Conservation (phyloP, 2,113 vertebrate genomes). For the Rhodinocichla rosea region DNA sequence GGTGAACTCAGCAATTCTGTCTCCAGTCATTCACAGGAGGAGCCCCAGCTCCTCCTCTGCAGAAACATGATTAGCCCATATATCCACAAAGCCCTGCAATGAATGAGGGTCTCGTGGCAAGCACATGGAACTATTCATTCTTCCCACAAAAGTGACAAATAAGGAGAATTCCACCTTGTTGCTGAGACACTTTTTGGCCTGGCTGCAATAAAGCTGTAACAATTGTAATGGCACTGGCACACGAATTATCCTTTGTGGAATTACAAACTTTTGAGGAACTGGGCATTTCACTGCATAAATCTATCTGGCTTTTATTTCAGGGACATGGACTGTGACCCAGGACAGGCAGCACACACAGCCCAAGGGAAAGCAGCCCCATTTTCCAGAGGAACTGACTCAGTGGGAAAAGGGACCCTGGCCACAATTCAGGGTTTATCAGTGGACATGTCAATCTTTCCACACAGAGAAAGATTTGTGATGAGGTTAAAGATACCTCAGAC, state of each 20-base stretch:
- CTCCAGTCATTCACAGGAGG: neutral
- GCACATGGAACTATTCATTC: neutral
- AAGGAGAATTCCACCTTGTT: constrained; percentile 22
- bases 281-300: neutral
- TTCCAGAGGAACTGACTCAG: neutral
- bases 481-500: neutral
- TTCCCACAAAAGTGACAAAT: constrained; percentile 32
- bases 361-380: neutral
- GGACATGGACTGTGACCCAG: neutral
- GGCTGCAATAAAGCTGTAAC: constrained; percentile 6
- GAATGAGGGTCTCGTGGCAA: neutral
- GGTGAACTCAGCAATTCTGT: neutral
- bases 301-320: neutral
- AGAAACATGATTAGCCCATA: neutral
- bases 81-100: neutral
- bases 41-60: neutral
- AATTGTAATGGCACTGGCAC: neutral
- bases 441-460: neutral
- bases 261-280: neutral
- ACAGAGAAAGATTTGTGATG: neutral
- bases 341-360: neutral
- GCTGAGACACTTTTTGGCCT: neutral
- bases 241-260: neutral
- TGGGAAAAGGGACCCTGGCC: neutral
- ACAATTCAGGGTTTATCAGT: neutral